Conservation (phyloP, 2,888 invertebrate species). For the Apamea monoglypha region DNA sequence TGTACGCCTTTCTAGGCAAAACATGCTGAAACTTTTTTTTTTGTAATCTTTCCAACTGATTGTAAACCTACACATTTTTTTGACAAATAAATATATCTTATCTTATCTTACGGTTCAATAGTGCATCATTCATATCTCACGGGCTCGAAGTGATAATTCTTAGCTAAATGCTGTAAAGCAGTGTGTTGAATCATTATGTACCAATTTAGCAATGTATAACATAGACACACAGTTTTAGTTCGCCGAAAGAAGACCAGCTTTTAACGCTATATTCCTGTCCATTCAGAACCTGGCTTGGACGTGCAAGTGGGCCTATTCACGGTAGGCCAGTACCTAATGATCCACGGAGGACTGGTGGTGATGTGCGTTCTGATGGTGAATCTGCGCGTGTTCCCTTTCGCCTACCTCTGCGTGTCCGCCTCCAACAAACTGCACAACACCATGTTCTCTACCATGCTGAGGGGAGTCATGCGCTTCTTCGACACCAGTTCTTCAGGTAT, state of each 20-base stretch:
- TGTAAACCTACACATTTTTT: no score
- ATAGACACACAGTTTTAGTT: neutral
- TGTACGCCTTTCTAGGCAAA: no score
- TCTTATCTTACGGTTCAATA: no score
- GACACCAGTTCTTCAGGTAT: conserved; percentile 94
- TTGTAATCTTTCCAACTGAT: no score
- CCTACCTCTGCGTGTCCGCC: conserved; percentile 91
- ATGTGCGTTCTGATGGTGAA: conserved; percentile 90
- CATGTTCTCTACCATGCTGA: conserved; percentile 92
- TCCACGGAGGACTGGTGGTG: conserved; percentile 90
- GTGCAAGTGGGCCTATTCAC: conserved; percentile 84
- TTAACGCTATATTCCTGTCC: neutral
- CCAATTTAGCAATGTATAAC: neutral
- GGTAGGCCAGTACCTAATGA: conserved; percentile 89
- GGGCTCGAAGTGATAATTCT: neutral
- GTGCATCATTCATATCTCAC: neutral
- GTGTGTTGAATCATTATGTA: neutral
- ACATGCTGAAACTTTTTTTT: no score
- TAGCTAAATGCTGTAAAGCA: neutral
- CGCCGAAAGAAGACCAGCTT: neutral
- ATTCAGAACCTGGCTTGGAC: conserved; percentile 79
- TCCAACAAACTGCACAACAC: conserved; percentile 92
- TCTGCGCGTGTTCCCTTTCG: conserved; percentile 91
- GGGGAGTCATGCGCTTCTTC: conserved; percentile 92
- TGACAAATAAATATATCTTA: no score